Base-by-base conservation (phyloP, 2,888 invertebrate species). In the Myopa testacea region DNA sequence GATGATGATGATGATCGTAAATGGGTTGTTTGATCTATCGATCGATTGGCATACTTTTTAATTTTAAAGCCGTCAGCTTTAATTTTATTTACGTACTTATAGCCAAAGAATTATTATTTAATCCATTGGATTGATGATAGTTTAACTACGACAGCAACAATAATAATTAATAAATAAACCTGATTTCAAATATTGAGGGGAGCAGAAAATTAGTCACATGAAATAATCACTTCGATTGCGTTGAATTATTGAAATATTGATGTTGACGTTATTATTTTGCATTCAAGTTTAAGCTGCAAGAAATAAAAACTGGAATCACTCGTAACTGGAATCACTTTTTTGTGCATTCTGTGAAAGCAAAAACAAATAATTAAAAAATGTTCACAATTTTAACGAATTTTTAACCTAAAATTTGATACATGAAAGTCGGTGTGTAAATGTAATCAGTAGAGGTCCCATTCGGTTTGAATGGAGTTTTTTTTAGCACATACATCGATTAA, bases 211-310 rank as follows among this genome's bases (percentile, higher is more conserved):
- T 26, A 26, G 26, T 26, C 26, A 26, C 26, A 50, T 52, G 52
- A 65, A 38, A 67, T 67, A 38, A 67, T 40, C 37, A 55, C 3
- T 70, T 55, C 26, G 52, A 34, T 16, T 55, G n/a, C 10, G 10
- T 37, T n/a, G 12, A 70, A 70, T n/a, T 45, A 19, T 45, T 52
- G 50, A 70, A 70, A 70, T 34, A 37, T 55, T 37, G 34, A 37
- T n/a, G 55, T 58, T 55, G 70, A 70, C 70, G 26, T 50, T 45
- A 37, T 70, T 45, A 8, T 45, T 45, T 55, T 55, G 70, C 67
- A 67, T 67, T 67, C 67, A 67, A 67, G 40, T 67, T 67, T 40
- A 40, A 55, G 45, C n/a, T 10, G 55, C 55, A 55, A n/a, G 5
- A 55, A 55, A n/a, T 16, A 5, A 55, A 55, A 55, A 55, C 55